phyloP scores from a whole-genome alignment of 2,888 invertebrate genomes.

The Scaptomyza reducta region DNA sequence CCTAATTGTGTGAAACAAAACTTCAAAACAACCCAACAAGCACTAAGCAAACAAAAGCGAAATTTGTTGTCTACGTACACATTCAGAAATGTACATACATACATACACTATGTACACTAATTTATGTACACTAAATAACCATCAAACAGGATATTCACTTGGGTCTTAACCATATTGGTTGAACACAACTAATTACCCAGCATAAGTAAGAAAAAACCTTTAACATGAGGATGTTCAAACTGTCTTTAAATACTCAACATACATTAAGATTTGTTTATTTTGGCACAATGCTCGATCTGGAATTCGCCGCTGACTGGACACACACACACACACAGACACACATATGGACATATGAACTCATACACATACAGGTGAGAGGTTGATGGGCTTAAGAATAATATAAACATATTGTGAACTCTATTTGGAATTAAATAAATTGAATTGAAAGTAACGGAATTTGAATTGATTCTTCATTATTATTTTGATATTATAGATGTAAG shows the following conservation, averaged over 20 bases:
- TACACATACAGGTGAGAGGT: not conserved
- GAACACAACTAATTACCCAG: no score
- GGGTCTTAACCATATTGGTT: not conserved
- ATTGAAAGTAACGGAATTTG: slow-evolving; percentile 13
- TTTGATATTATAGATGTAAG: slow-evolving; percentile 23
- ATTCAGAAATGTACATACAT: not conserved
- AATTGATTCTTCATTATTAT: slow-evolving; percentile 30
- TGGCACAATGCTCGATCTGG: not conserved
- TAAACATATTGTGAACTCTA: slow-evolving; percentile 28
- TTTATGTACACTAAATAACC: not conserved
- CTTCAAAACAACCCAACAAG: slow-evolving; percentile 24
- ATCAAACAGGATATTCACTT: not conserved
- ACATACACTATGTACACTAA: not conserved
- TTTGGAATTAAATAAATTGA: slow-evolving; percentile 16
- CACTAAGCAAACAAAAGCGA: slow-evolving; percentile 41
- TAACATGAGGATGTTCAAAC: not conserved
- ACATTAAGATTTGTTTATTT: not conserved
- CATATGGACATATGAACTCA: not conserved
- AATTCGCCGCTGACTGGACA: slow-evolving; percentile 38
- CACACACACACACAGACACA: slow-evolving; percentile 3
- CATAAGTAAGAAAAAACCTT: not conserved
- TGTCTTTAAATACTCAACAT: not conserved
- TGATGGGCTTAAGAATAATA: slow-evolving; percentile 11
- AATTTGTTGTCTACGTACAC: slow-evolving; percentile 16
- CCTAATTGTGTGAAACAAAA: slow-evolving; percentile 65